Percentiles rank a stretch among this genome's conserved stretches.
Conservation (phyloP, 2,888 invertebrate genomes). For the Seira sanloemensis region DNA sequence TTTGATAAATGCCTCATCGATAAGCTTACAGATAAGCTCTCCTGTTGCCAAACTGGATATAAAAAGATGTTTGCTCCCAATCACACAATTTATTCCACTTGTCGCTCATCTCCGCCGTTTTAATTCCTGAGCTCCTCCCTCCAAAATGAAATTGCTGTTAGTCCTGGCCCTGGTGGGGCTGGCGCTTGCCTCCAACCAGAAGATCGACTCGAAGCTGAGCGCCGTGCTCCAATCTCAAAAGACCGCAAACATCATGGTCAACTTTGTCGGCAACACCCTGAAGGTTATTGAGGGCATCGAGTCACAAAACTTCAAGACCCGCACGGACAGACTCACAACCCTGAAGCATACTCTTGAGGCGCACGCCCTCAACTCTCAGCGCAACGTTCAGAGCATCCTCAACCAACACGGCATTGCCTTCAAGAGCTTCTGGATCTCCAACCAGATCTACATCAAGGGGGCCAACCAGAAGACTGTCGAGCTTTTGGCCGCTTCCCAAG, state of each 20-base stretch:
- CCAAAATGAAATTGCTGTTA: neutral
- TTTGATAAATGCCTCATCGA: too few species aligned
- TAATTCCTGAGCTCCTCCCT: too few species aligned
- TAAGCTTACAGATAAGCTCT: too few species aligned
- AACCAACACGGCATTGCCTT: slow-evolving; percentile 12
- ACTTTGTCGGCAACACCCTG: neutral
- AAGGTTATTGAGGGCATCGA: neutral
- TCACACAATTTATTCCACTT: too few species aligned
- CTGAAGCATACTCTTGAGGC: neutral
- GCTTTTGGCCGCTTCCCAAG: slow-evolving; percentile 11
- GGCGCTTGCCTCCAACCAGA: neutral
- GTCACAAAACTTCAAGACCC: neutral
- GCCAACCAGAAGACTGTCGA: slow-evolving; percentile 14
- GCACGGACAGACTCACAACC: neutral
- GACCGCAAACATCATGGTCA: neutral
- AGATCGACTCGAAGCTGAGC: neutral
- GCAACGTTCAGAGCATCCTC: slow-evolving; percentile 1
- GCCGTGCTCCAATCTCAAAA: neutral
- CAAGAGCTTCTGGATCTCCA: slow-evolving; percentile 42
- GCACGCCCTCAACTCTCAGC: neutral
- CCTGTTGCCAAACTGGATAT: too few species aligned
- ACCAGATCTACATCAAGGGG: slow-evolving; percentile 23
- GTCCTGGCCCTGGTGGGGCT: neutral
- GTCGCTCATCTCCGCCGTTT: too few species aligned
- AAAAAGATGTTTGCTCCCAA: too few species aligned